Conservation (phyloP, 2,797 vertebrate species). For the Sebastes matsubarae region DNA sequence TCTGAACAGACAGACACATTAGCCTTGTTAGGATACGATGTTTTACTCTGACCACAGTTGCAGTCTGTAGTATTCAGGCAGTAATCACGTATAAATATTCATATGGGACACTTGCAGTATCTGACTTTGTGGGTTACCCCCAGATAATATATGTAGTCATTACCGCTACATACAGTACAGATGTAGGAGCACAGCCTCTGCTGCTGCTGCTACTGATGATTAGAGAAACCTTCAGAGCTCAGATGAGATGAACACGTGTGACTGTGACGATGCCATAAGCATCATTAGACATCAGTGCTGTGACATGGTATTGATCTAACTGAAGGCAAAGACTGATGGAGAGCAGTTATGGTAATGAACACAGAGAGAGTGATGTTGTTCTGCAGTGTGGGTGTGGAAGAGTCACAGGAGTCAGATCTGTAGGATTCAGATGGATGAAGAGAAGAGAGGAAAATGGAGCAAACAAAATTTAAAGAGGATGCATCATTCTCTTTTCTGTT, state of each 20-base stretch:
- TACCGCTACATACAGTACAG: not conserved
- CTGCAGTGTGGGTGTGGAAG: constrained; percentile 41
- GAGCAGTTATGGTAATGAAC: constrained; percentile 13
- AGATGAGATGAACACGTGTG: not conserved
- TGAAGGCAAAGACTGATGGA: not conserved
- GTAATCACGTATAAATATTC: not conserved
- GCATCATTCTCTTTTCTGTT: not conserved
- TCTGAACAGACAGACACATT: not conserved
- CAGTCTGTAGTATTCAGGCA: not conserved
- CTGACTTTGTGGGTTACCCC: not conserved
- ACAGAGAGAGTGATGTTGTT: constrained; percentile 12
- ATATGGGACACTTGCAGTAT: not conserved
- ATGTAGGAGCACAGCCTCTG: not conserved
- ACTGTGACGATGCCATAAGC: not conserved
- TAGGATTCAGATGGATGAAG: constrained; percentile 30
- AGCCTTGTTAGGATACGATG: not conserved
- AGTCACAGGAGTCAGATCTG: constrained; percentile 41
- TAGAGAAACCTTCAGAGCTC: not conserved
- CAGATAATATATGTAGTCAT: not conserved
- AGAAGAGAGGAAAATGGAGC: not conserved
- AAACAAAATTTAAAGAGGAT: not conserved
- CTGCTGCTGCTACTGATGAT: not conserved
- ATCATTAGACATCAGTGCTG: not conserved
- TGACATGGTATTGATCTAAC: not conserved
- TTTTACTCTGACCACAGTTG: not conserved